Conservation (phyloP, 2,797 vertebrate genomes). For the Leptoclinus maculatus region DNA sequence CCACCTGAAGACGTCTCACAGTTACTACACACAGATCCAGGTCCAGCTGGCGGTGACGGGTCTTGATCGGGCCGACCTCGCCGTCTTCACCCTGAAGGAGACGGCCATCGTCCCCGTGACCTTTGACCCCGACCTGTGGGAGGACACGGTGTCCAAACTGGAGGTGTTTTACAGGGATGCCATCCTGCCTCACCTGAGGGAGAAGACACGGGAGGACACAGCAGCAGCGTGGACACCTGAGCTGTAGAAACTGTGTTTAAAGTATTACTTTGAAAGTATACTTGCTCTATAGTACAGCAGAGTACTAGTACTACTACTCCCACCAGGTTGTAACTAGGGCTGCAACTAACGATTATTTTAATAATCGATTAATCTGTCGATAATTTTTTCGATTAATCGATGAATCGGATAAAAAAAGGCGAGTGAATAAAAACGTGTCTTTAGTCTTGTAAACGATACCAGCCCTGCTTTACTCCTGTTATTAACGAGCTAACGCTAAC, state of each 20-base stretch:
- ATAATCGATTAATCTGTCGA: too few relatives aligned
- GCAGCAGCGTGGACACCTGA: slow-evolving; percentile 52
- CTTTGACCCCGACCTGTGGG: slow-evolving; percentile 83
- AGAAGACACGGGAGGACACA: background rate
- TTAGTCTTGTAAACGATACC: too few relatives aligned
- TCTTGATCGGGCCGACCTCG: slow-evolving; percentile 76
- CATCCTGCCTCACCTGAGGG: slow-evolving; percentile 74
- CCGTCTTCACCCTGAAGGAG: slow-evolving; percentile 84
- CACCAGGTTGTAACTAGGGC: too few relatives aligned
- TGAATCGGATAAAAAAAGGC: too few relatives aligned
- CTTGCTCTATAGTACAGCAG: too few relatives aligned
- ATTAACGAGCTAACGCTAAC: too few relatives aligned
- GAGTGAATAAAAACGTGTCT: too few relatives aligned
- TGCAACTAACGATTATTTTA: too few relatives aligned
- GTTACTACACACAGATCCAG: slow-evolving; percentile 88
- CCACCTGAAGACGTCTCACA: slow-evolving; percentile 80
- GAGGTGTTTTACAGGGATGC: slow-evolving; percentile 83
- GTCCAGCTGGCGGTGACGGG: slow-evolving; percentile 84
- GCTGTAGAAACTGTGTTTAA: slow-evolving; percentile 53
- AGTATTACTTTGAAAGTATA: too few relatives aligned
- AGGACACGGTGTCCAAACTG: slow-evolving; percentile 77
- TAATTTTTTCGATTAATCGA: too few relatives aligned
- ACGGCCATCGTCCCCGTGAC: slow-evolving; percentile 79
- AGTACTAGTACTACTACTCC: too few relatives aligned
- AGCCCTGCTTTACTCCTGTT: too few relatives aligned